A percentile compares a stretch with the other conserved stretches of the same genome.
These are phyloP conservation scores for Tachina fera DNA, from an alignment of 2,888 invertebrate genomes.

Conservation along the genomic window DNA sequence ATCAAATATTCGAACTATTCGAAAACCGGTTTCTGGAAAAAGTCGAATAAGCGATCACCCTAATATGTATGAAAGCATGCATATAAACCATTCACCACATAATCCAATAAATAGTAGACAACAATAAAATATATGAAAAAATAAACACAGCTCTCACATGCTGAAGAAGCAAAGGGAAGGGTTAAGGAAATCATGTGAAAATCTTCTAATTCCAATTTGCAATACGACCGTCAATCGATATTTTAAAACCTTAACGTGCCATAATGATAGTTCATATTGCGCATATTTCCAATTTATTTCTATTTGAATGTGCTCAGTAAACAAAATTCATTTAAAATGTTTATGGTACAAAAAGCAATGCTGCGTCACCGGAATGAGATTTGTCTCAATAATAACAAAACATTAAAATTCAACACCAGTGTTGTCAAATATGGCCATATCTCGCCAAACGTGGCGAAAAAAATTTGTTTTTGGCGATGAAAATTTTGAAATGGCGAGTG, in stretches of 20 bases:
- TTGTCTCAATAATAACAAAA: constrained; percentile 59
- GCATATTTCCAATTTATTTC: constrained; percentile 68
- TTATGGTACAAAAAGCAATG: constrained; percentile 49
- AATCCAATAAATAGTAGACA: constrained; percentile 52
- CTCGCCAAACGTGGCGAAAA: no score
- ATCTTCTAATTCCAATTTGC: constrained; percentile 64
- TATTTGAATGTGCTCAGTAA: constrained; percentile 58
- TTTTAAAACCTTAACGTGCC: constrained; percentile 72
- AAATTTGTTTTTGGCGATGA: no score
- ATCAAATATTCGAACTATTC: no score
- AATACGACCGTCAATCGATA: constrained; percentile 71
- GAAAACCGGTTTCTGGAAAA: no score
- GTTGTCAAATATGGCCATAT: no score
- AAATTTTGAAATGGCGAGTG: no score
- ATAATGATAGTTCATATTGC: constrained; percentile 70
- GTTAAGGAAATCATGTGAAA: constrained; percentile 67
- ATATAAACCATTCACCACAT: constrained; percentile 47
- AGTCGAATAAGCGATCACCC: no score
- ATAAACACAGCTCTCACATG: constrained; percentile 43
- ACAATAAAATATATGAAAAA: constrained; percentile 50
- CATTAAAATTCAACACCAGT: constrained; percentile 59
- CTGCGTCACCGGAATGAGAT: constrained; percentile 62
- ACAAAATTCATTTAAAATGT: constrained; percentile 65
- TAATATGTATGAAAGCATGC: no score
- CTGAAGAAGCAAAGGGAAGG: constrained; percentile 36